Percentiles rank a stretch among this genome's conserved stretches.
phyloP scores from a whole-genome alignment of 2,113 vertebrate genomes.

The Cryptoleucopteryx plumbea region DNA sequence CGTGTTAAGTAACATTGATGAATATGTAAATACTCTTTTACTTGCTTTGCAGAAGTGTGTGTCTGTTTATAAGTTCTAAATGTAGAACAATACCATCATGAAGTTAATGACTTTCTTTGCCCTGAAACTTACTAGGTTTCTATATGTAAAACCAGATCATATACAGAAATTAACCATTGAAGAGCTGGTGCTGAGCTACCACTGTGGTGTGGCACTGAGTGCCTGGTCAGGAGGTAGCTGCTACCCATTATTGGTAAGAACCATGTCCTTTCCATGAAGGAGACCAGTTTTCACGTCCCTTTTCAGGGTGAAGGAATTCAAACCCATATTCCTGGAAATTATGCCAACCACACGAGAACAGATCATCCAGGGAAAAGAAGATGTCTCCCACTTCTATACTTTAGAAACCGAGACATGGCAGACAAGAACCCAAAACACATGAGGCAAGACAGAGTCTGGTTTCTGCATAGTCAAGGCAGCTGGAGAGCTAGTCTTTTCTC shows the following conservation, averaged over 20 bases:
- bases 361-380: not conserved
- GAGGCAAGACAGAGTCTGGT: not conserved
- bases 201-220: not conserved
- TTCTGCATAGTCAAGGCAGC: not conserved
- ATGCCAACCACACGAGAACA: not conserved
- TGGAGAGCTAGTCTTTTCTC: not conserved
- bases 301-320: not conserved
- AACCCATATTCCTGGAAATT: not conserved
- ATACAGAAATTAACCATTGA: not conserved
- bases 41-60: not conserved
- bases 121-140: not conserved
- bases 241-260: not conserved
- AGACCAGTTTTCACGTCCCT: not conserved
- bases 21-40: not conserved
- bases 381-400: not conserved
- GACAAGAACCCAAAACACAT: not conserved
- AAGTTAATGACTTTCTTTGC: not conserved
- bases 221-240: not conserved
- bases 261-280: not conserved
- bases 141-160: not conserved
- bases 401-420: not conserved
- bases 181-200: not conserved
- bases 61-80: not conserved
- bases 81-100: not conserved
- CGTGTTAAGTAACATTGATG: fast-evolving